Conservation (phyloP, 2,113 vertebrate genomes). For the Microtus montanus region DNA sequence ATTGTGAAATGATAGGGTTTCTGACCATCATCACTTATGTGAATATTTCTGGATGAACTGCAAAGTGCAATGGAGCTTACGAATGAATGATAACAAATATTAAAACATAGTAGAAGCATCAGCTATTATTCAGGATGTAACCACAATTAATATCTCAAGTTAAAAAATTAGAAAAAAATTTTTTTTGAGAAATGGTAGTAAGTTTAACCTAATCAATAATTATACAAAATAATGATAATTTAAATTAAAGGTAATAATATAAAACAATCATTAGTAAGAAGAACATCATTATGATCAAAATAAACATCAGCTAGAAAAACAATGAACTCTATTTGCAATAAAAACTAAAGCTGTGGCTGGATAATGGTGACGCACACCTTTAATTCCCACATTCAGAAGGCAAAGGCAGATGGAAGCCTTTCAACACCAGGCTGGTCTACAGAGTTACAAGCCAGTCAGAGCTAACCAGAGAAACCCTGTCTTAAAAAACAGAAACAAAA, state of each 20-base stretch:
- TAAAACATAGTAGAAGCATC: background rate
- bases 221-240: background rate
- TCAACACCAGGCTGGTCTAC: background rate
- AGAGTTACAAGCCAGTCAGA: background rate
- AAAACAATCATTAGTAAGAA: background rate
- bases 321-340: conserved; percentile 8
- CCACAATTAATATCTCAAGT: background rate
- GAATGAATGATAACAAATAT: background rate
- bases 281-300: background rate
- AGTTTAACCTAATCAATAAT: background rate
- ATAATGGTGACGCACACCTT: background rate
- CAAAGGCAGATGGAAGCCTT: background rate
- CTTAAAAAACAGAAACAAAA: background rate
- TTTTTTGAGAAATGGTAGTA: conserved; percentile 10
- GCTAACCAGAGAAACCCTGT: background rate
- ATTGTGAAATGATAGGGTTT: background rate
- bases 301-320: background rate
- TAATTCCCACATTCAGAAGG: background rate
- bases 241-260: background rate
- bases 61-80: background rate
- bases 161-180: background rate
- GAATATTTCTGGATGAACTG: background rate
- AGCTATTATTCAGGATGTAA: background rate
- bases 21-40: background rate
- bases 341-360: background rate